Base-by-base conservation (phyloP, 2,888 invertebrate species). In the Drosophila barbarae region DNA sequence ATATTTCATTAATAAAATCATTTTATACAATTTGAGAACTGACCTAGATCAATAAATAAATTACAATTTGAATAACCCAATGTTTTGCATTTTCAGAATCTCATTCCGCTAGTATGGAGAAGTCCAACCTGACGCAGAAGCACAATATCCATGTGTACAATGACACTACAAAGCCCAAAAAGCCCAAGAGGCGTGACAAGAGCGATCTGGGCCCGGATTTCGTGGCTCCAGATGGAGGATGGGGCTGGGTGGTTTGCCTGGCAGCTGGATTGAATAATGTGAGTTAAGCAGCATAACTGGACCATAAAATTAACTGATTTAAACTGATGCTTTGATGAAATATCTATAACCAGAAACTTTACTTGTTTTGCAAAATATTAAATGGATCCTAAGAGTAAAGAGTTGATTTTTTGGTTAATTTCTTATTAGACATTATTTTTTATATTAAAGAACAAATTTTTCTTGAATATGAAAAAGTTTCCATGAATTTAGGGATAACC, bases 261-360 rank as follows among this genome's bases (percentile, higher is more conserved):
- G 94, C 94, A 2, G 93, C 93, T 39, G 94, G 94, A 71, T 90
- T 93, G 74, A 93, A 93, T 50, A 94, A 94, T 84, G 94, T 94
- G 89, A 92, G 93, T 53, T n/a, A 18, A 28, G 1, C 4, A 12
- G 10, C 15, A 6, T 26, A 26, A 15, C 6, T 26, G 5, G n/a
- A 0, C 5, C 9, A 26, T 23, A 3, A 15, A 10, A 5, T 26
- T 42, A 28, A 28, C 28, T 0, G 3, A 28, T n/a, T n/a, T 3
- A 7, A 7, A 41, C 1, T 1, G 1, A 13, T 23, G 8, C 4
- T 13, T 41, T 41, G 4, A 13, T 18, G 18, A 18, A 18, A 18
- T 18, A 18, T 18, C 1, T n/a, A 9, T n/a, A 9, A 9, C 15
- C 9, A 15, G 9, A 36, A 36, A 36, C 15, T 35, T 35, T 3